Percentiles rank a stretch among this genome's conserved stretches.
These are phyloP conservation scores for Rhynchopsitta pachyrhyncha DNA, from an alignment of 2,113 vertebrate genomes.

Conservation along the genomic window DNA sequence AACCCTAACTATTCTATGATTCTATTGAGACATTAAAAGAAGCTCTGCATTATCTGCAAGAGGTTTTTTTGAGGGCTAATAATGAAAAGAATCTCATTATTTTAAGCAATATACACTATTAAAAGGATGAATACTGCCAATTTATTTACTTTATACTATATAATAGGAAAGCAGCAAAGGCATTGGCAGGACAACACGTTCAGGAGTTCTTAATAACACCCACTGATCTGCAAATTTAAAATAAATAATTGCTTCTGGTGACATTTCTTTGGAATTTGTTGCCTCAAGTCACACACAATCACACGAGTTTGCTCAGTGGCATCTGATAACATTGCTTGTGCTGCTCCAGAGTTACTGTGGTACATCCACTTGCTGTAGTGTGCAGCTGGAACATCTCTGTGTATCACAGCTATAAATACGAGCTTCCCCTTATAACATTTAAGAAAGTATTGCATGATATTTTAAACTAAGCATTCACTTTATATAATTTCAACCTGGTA, in stretches of 20 bases:
- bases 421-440: background rate
- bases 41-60: constrained; percentile 12
- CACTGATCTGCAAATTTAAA: constrained; percentile 39
- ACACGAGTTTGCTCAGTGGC: constrained; percentile 45
- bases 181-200: background rate
- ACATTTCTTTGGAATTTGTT: constrained; percentile 70
- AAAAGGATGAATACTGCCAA: constrained; percentile 24
- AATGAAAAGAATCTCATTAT: constrained; percentile 57
- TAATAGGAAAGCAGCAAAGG: constrained; percentile 10
- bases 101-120: constrained; percentile 32
- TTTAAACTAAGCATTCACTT: background rate
- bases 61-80: constrained; percentile 16
- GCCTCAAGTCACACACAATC: constrained; percentile 33
- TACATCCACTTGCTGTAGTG: background rate
- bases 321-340: constrained; percentile 66
- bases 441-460: background rate
- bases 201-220: constrained; percentile 6
- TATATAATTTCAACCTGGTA: background rate
- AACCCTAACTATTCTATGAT: no score
- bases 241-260: constrained; percentile 46
- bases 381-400: background rate
- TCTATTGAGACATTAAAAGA: constrained; percentile 27
- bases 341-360: background rate
- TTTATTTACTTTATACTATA: constrained; percentile 47
- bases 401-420: background rate